A percentile compares a stretch with the other conserved stretches of the same genome.
These are phyloP conservation scores for Lutraria rhynchaena DNA, from an alignment of 1,140 invertebrate species.

Conservation along the genomic window DNA sequence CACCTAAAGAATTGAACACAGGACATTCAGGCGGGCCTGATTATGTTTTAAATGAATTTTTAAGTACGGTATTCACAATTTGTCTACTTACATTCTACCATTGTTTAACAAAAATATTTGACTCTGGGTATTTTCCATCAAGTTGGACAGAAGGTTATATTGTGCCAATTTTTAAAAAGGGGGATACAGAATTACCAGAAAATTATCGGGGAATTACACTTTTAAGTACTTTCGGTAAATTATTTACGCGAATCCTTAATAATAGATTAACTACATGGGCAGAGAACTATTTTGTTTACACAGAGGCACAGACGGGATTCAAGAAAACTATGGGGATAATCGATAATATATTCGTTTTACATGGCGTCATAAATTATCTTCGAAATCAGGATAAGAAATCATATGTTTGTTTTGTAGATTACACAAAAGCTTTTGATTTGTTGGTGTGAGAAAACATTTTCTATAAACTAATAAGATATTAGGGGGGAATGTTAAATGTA, in stretches of 20 bases:
- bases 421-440: slow-evolving; percentile 9
- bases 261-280: neutral
- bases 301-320: neutral
- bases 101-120: slow-evolving; percentile 39
- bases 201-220: slow-evolving; percentile 34
- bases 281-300: slow-evolving; percentile 2
- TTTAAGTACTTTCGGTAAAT: slow-evolving; percentile 2
- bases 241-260: neutral
- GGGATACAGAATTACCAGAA: neutral
- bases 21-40: neutral
- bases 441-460: neutral
- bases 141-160: slow-evolving; percentile 11
- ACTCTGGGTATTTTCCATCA: slow-evolving; percentile 13
- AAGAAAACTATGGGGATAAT: neutral
- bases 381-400: slow-evolving; percentile 2
- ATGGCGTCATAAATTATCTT: neutral
- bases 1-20: slow-evolving; percentile 7
- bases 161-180: slow-evolving; percentile 34
- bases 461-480: neutral
- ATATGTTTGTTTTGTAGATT: slow-evolving; percentile 1
- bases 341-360: slow-evolving; percentile 8
- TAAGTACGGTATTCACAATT: slow-evolving; percentile 5
- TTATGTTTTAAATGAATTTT: slow-evolving; percentile 11
- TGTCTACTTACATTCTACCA: neutral
- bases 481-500: slow-evolving; percentile 17